Percentiles rank a stretch among this genome's conserved stretches.
Evolutionary conservation across 2,113 vertebrate species (phyloP).

Genomic region (Corvus cornix): DNA sequence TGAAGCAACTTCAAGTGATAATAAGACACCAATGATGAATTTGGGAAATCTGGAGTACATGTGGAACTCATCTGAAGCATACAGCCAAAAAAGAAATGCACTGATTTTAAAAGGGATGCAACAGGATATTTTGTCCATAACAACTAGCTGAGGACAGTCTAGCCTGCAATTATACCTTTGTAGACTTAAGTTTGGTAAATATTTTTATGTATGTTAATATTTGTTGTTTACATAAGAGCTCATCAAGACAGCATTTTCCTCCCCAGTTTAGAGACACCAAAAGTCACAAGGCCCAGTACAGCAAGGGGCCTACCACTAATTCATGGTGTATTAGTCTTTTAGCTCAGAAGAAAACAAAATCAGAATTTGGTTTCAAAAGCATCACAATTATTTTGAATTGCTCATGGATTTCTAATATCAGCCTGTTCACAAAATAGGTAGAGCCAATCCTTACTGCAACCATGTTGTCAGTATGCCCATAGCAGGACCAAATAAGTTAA

Average conservation of each 20-base stretch:
- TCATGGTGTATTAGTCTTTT: not conserved
- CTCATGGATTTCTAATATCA: not conserved
- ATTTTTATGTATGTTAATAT: not conserved
- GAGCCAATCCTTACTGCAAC: not conserved
- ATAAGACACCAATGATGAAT: constrained; percentile 38
- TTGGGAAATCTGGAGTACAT: constrained; percentile 44
- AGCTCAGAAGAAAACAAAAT: not conserved
- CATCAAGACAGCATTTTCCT: not conserved
- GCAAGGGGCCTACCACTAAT: not conserved
- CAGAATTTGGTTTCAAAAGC: not conserved
- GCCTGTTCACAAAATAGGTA: not conserved
- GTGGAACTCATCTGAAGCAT: constrained; percentile 47
- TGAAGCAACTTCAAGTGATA: constrained; percentile 35
- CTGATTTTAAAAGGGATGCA: constrained; percentile 17
- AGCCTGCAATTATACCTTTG: not conserved
- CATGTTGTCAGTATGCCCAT: not conserved
- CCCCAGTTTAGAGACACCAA: not conserved
- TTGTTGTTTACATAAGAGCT: not conserved
- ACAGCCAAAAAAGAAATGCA: not conserved
- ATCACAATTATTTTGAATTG: not conserved
- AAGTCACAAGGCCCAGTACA: not conserved
- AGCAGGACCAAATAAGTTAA: not conserved
- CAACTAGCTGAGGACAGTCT: not conserved
- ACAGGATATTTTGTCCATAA: not conserved
- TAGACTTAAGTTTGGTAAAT: not conserved